Evolutionary conservation across 2,888 invertebrate genomes (phyloP).

Genomic region (Smittia aterrima): DNA sequence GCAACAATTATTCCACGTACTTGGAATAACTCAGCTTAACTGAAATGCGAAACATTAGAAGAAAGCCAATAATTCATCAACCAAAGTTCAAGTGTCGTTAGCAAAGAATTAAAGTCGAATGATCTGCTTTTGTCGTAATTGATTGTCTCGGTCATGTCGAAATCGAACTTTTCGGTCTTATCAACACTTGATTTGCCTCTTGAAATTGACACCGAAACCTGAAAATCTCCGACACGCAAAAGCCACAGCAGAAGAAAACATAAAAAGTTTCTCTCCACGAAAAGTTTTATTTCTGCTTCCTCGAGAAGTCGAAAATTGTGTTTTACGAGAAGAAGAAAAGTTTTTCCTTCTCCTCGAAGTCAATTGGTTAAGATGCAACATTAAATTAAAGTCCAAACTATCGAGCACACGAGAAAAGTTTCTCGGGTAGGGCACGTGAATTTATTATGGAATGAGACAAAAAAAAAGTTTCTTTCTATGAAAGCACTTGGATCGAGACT

Average conservation of each 20-base stretch:
- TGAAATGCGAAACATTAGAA: background rate
- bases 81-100: too few relatives aligned
- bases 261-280: background rate
- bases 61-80: background rate
- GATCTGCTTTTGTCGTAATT: background rate
- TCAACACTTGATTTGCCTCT: background rate
- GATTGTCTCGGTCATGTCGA: too few relatives aligned
- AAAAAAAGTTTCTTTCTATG: too few relatives aligned
- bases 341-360: constrained; percentile 9
- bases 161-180: too few relatives aligned
- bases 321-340: background rate
- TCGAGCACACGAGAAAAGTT: background rate
- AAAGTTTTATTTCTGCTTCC: too few relatives aligned
- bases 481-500: too few relatives aligned
- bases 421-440: background rate
- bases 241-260: background rate
- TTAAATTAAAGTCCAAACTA: constrained; percentile 24
- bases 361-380: constrained; percentile 26
- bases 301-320: background rate
- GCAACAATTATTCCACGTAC: constrained; percentile 34
- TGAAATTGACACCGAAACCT: constrained; percentile 1
- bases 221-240: background rate
- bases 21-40: constrained; percentile 18
- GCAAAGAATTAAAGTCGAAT: background rate
- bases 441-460: background rate